Percentiles rank a stretch among this genome's conserved stretches.
Evolutionary conservation across 1,140 invertebrate genomes (phyloP).

Genomic region (Atopsyche davidsoni): DNA sequence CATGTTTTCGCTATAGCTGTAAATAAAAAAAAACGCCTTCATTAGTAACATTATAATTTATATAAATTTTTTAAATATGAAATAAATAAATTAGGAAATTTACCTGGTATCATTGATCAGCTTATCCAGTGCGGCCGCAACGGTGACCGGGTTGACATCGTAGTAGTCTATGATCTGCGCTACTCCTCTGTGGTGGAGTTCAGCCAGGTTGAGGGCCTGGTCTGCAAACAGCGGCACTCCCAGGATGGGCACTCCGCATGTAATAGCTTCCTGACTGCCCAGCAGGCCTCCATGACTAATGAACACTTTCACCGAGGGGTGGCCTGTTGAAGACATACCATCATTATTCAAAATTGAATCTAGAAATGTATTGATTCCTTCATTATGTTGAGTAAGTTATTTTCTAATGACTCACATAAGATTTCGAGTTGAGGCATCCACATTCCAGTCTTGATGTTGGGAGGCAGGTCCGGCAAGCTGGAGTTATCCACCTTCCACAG

Average conservation of each 20-base stretch:
- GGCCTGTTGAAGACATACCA: slow-evolving; percentile 36
- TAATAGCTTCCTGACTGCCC: slow-evolving; percentile 53
- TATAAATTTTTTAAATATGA: slow-evolving; percentile 1
- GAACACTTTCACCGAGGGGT: slow-evolving; percentile 49
- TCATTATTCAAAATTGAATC: too few relatives aligned
- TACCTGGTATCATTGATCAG: slow-evolving; percentile 42
- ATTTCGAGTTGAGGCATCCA: slow-evolving; percentile 63
- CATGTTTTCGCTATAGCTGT: slow-evolving; percentile 34
- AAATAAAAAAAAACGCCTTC: slow-evolving; percentile 11
- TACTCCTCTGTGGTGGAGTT: slow-evolving; percentile 41
- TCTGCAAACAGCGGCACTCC: slow-evolving; percentile 60
- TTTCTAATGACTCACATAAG: slow-evolving; percentile 47
- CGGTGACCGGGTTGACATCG: slow-evolving; percentile 34
- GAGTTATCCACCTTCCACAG: slow-evolving; percentile 53
- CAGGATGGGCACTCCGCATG: slow-evolving; percentile 47
- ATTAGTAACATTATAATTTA: neutral
- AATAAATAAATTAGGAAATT: neutral
- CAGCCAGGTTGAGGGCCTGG: slow-evolving; percentile 48
- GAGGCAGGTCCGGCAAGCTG: slow-evolving; percentile 49
- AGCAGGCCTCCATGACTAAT: slow-evolving; percentile 56
- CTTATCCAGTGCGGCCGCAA: slow-evolving; percentile 37
- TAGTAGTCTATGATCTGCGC: slow-evolving; percentile 36
- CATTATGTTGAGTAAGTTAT: neutral
- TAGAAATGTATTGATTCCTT: too few relatives aligned
- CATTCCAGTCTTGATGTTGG: slow-evolving; percentile 56